These are phyloP conservation scores for Athalia rosae DNA, from an alignment of 2,888 invertebrate species.

Conservation along the genomic window DNA sequence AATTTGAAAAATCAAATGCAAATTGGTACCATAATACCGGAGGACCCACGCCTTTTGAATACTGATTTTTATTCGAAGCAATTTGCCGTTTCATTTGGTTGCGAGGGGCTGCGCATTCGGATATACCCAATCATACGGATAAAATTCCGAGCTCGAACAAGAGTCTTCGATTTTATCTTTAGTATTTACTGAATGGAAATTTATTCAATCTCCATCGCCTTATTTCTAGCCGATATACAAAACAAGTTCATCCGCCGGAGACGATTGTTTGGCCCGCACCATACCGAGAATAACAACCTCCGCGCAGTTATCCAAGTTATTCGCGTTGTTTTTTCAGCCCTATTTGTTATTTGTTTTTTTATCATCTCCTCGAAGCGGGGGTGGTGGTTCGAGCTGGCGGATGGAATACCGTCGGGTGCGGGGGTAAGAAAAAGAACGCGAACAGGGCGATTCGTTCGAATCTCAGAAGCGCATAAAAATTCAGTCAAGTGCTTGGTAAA, in stretches of 20 bases:
- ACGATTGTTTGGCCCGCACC: background rate
- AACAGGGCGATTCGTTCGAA: too few species aligned
- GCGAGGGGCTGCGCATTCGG: too few species aligned
- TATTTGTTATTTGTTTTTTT: background rate
- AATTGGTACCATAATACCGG: too few species aligned
- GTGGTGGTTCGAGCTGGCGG: too few species aligned
- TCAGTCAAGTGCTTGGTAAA: conserved; percentile 48
- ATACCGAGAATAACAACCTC: conserved; percentile 39
- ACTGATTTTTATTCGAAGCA: too few species aligned
- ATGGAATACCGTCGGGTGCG: too few species aligned
- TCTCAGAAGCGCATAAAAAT: conserved; percentile 50
- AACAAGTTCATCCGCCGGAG: conserved; percentile 16
- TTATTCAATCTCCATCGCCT: conserved; percentile 26
- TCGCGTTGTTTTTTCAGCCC: background rate
- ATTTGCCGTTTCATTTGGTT: too few species aligned
- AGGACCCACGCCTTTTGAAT: too few species aligned
- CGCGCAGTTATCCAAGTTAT: background rate
- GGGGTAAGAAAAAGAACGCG: too few species aligned
- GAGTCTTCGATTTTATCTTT: background rate
- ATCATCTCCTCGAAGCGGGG: background rate
- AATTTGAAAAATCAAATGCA: too few species aligned
- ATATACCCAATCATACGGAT: background rate
- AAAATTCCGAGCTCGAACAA: background rate
- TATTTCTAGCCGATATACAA: background rate
- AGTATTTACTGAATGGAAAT: conserved; percentile 22